A percentile compares a stretch with the other conserved stretches of the same genome.
phyloP scores from a whole-genome alignment of 2,797 vertebrate genomes.

The Pangasius larnaudii region DNA sequence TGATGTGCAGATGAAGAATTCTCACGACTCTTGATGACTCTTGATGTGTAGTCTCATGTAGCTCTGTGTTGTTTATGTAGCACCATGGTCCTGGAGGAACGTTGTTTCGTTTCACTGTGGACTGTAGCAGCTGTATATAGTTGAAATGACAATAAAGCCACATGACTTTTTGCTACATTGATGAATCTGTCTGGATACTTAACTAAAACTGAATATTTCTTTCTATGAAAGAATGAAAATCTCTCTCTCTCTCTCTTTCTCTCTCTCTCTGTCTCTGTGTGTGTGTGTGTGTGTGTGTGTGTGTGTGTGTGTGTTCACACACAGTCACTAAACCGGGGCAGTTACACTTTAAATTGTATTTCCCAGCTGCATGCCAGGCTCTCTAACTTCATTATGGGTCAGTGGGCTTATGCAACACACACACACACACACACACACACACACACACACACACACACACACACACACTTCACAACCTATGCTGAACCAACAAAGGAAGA shows the following conservation, averaged over 20 bases:
- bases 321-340: slow-evolving; percentile 9
- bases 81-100: too few relatives aligned
- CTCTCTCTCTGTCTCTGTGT: not conserved
- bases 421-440: slow-evolving; percentile 25
- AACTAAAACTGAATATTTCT: not conserved
- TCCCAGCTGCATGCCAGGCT: slow-evolving; percentile 1
- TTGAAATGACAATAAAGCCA: too few relatives aligned
- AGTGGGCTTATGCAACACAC: not conserved
- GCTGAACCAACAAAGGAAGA: too few relatives aligned
- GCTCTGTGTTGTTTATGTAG: too few relatives aligned
- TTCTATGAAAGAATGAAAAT: not conserved
- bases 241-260: too few relatives aligned
- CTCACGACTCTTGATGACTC: too few relatives aligned
- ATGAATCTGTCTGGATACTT: too few relatives aligned
- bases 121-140: too few relatives aligned
- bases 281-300: slow-evolving; percentile 11
- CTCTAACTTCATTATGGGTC: slow-evolving; percentile 38
- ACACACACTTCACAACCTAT: not conserved
- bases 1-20: too few relatives aligned
- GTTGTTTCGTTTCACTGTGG: too few relatives aligned
- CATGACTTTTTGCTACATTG: too few relatives aligned
- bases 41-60: too few relatives aligned
- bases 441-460: slow-evolving; percentile 25
- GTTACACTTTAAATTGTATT: slow-evolving; percentile 37
- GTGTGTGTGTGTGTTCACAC: slow-evolving; percentile 11